phyloP scores from a whole-genome alignment of 2,113 vertebrate genomes.

The Tragelaphus buxtoni region DNA sequence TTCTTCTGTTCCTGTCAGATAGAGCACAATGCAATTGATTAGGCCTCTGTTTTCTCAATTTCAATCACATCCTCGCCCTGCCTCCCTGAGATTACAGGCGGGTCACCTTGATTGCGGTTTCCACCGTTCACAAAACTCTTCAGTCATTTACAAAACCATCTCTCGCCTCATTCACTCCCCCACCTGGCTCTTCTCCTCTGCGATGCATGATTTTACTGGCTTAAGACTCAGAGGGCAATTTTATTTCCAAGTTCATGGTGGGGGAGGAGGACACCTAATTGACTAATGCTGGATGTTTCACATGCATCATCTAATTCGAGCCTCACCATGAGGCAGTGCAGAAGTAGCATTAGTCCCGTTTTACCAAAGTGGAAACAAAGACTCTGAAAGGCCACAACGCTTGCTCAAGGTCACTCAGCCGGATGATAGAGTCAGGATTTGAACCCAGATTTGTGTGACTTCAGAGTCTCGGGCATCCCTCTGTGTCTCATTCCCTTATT shows the following conservation, averaged over 20 bases:
- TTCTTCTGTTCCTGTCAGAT: conserved; percentile 66
- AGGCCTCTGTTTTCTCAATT: conserved; percentile 64
- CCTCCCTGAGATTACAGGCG: conserved; percentile 72
- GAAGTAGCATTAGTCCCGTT: not conserved
- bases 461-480: not conserved
- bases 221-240: conserved; percentile 67
- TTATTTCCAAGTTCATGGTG: conserved; percentile 59
- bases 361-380: conserved; percentile 23
- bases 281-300: conserved; percentile 44
- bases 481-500: not conserved
- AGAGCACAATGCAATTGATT: conserved; percentile 76
- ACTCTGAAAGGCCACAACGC: not conserved
- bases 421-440: not conserved
- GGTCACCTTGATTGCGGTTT: conserved; percentile 75
- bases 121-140: conserved; percentile 69
- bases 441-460: not conserved
- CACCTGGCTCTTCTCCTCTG: conserved; percentile 65
- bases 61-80: conserved; percentile 69
- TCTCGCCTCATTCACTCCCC: conserved; percentile 75
- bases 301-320: conserved; percentile 47
- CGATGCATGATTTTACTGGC: conserved; percentile 61
- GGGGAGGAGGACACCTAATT: conserved; percentile 54
- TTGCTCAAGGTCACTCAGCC: conserved; percentile 16
- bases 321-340: not conserved
- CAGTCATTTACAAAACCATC: conserved; percentile 71